Conservation (phyloP, 30 jellyfish, hydroid and myxozoan genomes). For the Hydractinia symbiolongicarpus region DNA sequence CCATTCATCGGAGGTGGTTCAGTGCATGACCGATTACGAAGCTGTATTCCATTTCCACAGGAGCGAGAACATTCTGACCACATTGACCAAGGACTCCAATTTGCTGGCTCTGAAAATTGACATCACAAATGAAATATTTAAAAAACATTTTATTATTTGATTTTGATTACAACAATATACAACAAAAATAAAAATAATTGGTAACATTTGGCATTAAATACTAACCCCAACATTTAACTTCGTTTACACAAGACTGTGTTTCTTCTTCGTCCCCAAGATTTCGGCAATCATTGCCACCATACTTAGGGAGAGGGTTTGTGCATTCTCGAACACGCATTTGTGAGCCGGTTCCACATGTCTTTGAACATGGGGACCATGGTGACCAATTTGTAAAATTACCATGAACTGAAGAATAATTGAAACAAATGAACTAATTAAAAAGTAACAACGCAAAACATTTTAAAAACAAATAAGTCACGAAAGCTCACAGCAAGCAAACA, state of each 20-base stretch:
- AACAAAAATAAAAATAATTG: no score
- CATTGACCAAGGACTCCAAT: constrained; percentile 84
- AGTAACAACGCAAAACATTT: not conserved
- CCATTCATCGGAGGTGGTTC: constrained; percentile 81
- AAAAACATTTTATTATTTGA: no score
- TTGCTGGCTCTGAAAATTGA: constrained; percentile 48
- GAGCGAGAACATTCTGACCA: constrained; percentile 90
- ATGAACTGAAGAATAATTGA: constrained; percentile 45
- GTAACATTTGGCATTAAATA: not conserved
- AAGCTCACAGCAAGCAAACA: not conserved
- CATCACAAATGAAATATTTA: not conserved
- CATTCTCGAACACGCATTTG: constrained; percentile 66
- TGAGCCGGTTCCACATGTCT: constrained; percentile 72
- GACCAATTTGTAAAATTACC: constrained; percentile 85
- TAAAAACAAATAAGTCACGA: not conserved
- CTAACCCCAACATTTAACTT: constrained; percentile 63
- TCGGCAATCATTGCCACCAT: constrained; percentile 75
- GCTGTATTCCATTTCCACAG: constrained; percentile 76
- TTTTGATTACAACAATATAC: no score
- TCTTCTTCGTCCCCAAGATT: constrained; percentile 44
- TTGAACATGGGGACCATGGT: constrained; percentile 80
- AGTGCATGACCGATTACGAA: constrained; percentile 59
- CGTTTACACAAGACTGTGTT: constrained; percentile 37
- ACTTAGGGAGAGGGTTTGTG: constrained; percentile 81
- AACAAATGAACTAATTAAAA: not conserved